Evolutionary conservation across 2,888 invertebrate genomes (phyloP), one percentile per base, ranked within the genome.

Genomic region (Cataglyphis albicans): DNA sequence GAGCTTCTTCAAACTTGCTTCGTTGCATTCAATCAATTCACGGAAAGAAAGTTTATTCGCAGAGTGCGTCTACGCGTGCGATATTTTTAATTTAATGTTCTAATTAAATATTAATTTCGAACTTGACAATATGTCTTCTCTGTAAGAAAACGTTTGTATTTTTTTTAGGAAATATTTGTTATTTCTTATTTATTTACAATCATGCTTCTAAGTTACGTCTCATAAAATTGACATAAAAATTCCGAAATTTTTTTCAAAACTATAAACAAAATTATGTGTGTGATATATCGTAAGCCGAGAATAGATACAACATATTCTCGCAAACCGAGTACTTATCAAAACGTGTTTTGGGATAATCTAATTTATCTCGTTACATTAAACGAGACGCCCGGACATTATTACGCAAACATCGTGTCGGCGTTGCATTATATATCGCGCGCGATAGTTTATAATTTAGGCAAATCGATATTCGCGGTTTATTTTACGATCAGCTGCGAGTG

Each of bases 391-490:
- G 59, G 32, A 38, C 68, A 59, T 32, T 21, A 61, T 70, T 35
- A 59, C 35, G 59, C 41, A 59, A 68, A 64, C 44, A 59, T 41
- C 35, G 35, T 9, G 78, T 61, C 81, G 48, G 25, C 48, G 61
- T 41, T 63, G 18, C n/a, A 48, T 18, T 18, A 10, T 44, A n/a
- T 44, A 76, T 75, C 67, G 12, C 38, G 48, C 18, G 81, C 38
- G 52, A n/a, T 63, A 73, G 86, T 86, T 87, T 84, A 84, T 86
- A 87, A 88, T 82, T 65, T 67, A 4, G 67, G n/a, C 38, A 82
- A 81, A 88, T 80, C 76, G 82, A 82, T 75, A 67, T 64, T 65
- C 80, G 35, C 55, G 32, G 86, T 87, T 87, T 85, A 86, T 84
- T 88, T 88, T 64, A 85, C 35, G 78, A 80, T 84, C 78, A 35